Evolutionary conservation across 2,888 invertebrate genomes (phyloP).

Genomic region (Polyommatus icarus): DNA sequence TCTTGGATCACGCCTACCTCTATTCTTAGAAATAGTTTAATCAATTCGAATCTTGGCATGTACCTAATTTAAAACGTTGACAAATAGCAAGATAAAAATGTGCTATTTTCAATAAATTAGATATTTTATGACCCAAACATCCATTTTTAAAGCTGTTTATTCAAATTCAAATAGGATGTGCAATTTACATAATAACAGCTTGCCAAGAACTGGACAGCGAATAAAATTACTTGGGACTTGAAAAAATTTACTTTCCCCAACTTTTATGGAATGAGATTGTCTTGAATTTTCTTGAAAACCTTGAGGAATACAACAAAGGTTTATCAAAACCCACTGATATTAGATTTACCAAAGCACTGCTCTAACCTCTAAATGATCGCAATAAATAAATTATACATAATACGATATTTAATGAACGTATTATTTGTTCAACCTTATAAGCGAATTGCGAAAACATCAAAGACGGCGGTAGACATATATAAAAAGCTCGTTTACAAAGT

Average conservation of each 20-base stretch:
- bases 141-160: slow-evolving; percentile 35
- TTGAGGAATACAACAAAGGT: neutral
- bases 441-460: slow-evolving; percentile 6
- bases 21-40: neutral
- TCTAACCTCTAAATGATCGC: neutral
- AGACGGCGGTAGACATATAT: slow-evolving; percentile 10
- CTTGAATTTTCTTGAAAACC: neutral
- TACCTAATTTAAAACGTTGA: neutral
- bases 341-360: neutral
- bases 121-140: slow-evolving; percentile 4
- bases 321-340: neutral
- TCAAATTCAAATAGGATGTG: slow-evolving; percentile 50
- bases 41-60: neutral
- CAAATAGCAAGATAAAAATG: neutral
- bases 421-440: neutral
- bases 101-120: slow-evolving; percentile 14
- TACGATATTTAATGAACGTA: neutral
- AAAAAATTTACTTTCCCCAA: slow-evolving; percentile 58
- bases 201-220: slow-evolving; percentile 49
- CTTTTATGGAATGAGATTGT: slow-evolving; percentile 40
- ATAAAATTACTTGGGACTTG: slow-evolving; percentile 48
- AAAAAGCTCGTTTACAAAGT: slow-evolving; percentile 1
- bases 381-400: neutral
- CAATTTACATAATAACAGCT: slow-evolving; percentile 65
- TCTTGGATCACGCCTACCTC: neutral